Base-by-base conservation (phyloP, 1,140 invertebrate genomes). In the Brachystomella parvula region DNA sequence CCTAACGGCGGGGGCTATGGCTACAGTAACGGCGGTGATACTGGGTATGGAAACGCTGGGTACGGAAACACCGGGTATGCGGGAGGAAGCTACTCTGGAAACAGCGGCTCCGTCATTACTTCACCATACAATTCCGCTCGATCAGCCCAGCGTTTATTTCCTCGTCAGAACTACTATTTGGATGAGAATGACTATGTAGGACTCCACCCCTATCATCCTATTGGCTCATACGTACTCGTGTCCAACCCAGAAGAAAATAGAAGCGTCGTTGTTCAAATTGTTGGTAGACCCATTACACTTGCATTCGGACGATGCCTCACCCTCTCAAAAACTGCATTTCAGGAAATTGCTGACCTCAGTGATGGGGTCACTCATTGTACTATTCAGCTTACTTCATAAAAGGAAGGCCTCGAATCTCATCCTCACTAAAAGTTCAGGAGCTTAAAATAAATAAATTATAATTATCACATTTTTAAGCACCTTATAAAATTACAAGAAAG, bases 261-360 rank as follows among this genome's bases (percentile, higher is more conserved):
- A 24, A 44, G 31, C 3, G 56, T 65, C 9, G 12, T 6, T 2
- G 33, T 65, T 24, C 64, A 57, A 19, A 35, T 65, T 19, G 64
- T 65, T 28, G 47, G 47, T 29, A 33, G 32, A 33, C 21, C 17
- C 6, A 58, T 32, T 12, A 24, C 17, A 2, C 9, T 35, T 15
- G 24, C 39, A 59, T 2, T 64, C 1, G 64, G 64, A 39, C 17
- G 64, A n/a, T 32, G 56, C 17, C 33, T 65, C 31, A 57, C 56
- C 2, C 64, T 65, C 19, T 44, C 56, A 24, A 31, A 32, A n/a
- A n/a, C 57, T 17, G 64, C 64, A 17, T 65, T 65, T 53, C 28
- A 31, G 1, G 53, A 65, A 30, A 21, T 65, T 19, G 30, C 29
- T 32, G 26, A n/a, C 17, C n/a, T 65, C 26, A 29, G 24, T 12